Base-by-base conservation (phyloP, 23 tunicate species). In the Styela plicata region DNA sequence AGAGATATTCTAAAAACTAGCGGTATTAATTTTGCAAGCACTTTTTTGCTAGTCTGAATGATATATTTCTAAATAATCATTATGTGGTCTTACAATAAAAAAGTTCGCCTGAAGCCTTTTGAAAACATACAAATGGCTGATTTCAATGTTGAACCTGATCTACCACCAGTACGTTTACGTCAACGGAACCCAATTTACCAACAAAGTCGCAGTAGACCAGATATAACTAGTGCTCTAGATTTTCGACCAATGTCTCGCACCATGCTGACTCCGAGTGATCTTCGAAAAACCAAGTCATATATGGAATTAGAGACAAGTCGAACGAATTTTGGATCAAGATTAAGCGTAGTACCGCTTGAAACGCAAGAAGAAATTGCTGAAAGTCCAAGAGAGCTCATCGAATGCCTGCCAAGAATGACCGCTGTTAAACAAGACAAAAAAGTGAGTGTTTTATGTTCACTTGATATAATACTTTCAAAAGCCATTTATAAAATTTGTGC, bases 31-130 rank as follows among this genome's bases (percentile, higher is more conserved):
- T n/a, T n/a, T n/a, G n/a, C n/a, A n/a, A n/a, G n/a, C n/a, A n/a
- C n/a, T n/a, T n/a, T n/a, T n/a, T n/a, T n/a, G n/a, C n/a, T n/a
- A n/a, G n/a, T n/a, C n/a, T n/a, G n/a, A n/a, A n/a, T n/a, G n/a
- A n/a, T n/a, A n/a, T n/a, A n/a, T n/a, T n/a, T n/a, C n/a, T n/a
- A n/a, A n/a, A n/a, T n/a, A n/a, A n/a, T 76, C 64, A 44, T 25
- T 17, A 76, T 76, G 81, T 76, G 37, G 52, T 76, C 81, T 13
- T 76, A 76, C 64, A 76, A 76, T 27, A 76, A 76, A 76, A 76
- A 76, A 76, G 81, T 76, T 13, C 64, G 66, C 7, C 44, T 76
- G 64, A 76, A 76, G 2, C 81, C 81, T 22, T 76, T 33, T 31
- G 81, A 76, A 44, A 31, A 24, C 64, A 52, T 76, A 24, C 81